phyloP scores from a whole-genome alignment of 2,888 invertebrate species.

The Pandemis heparana region DNA sequence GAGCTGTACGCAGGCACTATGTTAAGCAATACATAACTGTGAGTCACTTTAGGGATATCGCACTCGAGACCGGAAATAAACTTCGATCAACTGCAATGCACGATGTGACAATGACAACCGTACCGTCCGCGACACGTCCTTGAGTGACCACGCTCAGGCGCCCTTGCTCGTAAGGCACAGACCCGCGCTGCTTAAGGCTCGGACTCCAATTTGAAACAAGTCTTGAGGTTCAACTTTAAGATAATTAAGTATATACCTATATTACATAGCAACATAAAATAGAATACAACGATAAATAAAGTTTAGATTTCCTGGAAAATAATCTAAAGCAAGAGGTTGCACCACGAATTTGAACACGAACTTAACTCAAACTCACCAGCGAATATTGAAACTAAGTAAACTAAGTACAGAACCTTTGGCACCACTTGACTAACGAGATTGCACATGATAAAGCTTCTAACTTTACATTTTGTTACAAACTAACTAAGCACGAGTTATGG shows the following conservation, averaged over 20 bases:
- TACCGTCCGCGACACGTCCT: background rate
- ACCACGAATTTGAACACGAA: background rate
- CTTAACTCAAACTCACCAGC: constrained; percentile 55
- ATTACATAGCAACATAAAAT: background rate
- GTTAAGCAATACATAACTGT: too few species aligned
- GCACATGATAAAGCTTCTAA: constrained; percentile 55
- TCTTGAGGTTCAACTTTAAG: too few species aligned
- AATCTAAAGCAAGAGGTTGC: background rate
- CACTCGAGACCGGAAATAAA: background rate
- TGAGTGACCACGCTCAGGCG: background rate
- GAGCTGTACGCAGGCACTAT: too few species aligned
- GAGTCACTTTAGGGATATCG: too few species aligned
- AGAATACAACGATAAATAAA: background rate
- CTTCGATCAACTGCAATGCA: background rate
- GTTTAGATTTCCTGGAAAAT: background rate
- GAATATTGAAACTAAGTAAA: constrained; percentile 60
- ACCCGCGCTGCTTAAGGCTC: background rate
- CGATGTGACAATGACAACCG: background rate
- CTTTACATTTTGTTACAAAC: constrained; percentile 48
- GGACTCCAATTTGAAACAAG: too few species aligned
- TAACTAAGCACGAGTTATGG: background rate
- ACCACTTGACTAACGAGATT: constrained; percentile 64
- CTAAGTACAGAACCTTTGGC: constrained; percentile 73
- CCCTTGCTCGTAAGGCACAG: background rate
- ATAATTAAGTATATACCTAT: too few species aligned